Conservation (phyloP, 2,797 vertebrate species). For the Ptychobarbus kaznakovi region DNA sequence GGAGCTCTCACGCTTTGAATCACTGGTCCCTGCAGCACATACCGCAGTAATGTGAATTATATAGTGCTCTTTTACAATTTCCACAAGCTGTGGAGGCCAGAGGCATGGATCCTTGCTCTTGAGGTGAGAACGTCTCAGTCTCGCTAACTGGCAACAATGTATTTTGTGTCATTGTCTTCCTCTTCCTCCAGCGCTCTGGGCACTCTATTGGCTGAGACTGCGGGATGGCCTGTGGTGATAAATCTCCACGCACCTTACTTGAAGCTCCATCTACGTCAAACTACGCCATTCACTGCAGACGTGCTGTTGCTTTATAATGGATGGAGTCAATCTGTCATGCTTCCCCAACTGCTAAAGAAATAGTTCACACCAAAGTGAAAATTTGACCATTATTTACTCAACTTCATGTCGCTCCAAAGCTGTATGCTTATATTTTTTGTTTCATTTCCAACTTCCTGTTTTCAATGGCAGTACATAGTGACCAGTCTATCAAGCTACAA, state of each 20-base stretch:
- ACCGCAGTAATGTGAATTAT: constrained; percentile 46
- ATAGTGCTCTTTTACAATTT: constrained; percentile 41
- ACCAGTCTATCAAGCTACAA: neutral
- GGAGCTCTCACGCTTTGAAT: constrained; percentile 32
- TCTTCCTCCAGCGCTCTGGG: constrained; percentile 5
- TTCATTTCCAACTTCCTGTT: neutral
- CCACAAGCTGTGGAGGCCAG: constrained; percentile 32
- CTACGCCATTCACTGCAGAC: neutral
- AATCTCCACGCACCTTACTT: constrained; percentile 41
- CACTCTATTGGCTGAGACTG: constrained; percentile 29
- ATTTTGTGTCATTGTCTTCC: constrained; percentile 14
- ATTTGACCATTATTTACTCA: neutral
- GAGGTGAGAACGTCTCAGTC: constrained; percentile 20
- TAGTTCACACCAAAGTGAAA: neutral
- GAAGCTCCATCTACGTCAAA: constrained; percentile 48
- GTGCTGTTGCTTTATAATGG: constrained; percentile 12
- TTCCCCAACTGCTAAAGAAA: constrained; percentile 10
- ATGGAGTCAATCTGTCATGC: constrained; percentile 26
- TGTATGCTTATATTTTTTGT: neutral
- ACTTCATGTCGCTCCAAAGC: neutral
- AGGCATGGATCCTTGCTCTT: constrained; percentile 6
- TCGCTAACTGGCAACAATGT: neutral
- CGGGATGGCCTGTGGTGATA: constrained; percentile 43
- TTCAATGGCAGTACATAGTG: neutral
- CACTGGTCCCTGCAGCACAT: constrained; percentile 40